Conservation (phyloP, 30 jellyfish, hydroid and myxozoan genomes). For the Turritopsis rubra region DNA sequence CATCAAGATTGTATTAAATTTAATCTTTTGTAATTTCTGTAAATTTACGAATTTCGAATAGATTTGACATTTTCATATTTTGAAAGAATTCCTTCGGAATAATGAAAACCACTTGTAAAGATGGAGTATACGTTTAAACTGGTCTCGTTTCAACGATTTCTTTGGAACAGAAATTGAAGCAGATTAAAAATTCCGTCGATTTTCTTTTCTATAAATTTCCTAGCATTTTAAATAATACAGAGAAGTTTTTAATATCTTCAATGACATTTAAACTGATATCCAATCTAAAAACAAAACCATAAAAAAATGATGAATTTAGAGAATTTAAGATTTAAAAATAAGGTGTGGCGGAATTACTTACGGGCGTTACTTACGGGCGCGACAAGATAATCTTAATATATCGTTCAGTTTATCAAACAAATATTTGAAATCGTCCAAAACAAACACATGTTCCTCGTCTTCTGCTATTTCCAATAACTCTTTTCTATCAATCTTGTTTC, state of each 20-base stretch:
- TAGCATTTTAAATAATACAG: background rate
- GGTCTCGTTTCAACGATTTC: background rate
- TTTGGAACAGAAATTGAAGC: background rate
- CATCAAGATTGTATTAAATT: too few relatives aligned
- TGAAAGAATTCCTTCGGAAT: too few relatives aligned
- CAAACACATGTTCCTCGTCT: constrained; percentile 51
- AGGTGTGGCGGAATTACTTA: background rate
- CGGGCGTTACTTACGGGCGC: constrained; percentile 16
- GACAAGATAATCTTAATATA: constrained; percentile 42
- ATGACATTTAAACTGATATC: background rate
- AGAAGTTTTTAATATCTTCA: background rate
- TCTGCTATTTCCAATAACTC: constrained; percentile 56
- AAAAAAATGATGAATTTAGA: too few relatives aligned
- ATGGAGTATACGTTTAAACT: background rate
- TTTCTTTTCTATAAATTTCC: too few relatives aligned
- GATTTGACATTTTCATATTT: too few relatives aligned
- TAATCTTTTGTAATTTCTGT: too few relatives aligned
- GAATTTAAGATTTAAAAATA: too few relatives aligned
- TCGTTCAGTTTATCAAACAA: constrained; percentile 37
- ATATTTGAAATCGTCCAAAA: constrained; percentile 30
- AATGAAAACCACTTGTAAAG: too few relatives aligned
- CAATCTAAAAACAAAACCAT: background rate
- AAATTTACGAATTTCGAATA: too few relatives aligned
- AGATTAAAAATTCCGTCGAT: background rate
- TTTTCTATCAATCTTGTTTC: constrained; percentile 35